Base-by-base conservation (phyloP, 2,797 vertebrate species). In the Crocodylus rhombifer region DNA sequence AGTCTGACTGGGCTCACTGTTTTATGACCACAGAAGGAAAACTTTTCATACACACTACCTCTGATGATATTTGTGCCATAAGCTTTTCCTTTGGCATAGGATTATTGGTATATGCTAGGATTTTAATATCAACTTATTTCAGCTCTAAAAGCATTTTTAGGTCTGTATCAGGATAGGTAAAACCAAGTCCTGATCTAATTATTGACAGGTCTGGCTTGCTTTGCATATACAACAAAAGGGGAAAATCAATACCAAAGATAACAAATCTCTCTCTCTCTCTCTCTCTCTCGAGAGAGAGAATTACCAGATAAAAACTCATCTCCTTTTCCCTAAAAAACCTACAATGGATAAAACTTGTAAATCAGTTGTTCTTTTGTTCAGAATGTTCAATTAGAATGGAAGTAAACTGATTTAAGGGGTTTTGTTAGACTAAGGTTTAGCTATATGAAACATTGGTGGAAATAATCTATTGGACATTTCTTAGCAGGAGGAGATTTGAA, bases 261-360 rank as follows among this genome's bases (percentile, higher is more conserved):
- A 36, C 92, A 86, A 89, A 77, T 36, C 33, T 36, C 33, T 36
- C 33, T 36, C 33, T 36, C 33, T 36, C 33, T 36, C 33, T 36
- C 33, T 36, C 33, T 36, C 33, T 36, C 33, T 36, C 33, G 33
- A 36, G 33, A 73, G 67, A 71, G 21, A 73, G 26, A 26, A 71
- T 71, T 21, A 42, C 42, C 36, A 51, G 36, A 73, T 73, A 73
- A 71, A 57, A 94, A 89, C 74, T 93, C 75, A 75, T 74, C 89
- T 88, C 71, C 51, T 62, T 91, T 85, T 75, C 26, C 26, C 65
- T 89, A 88, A 86, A 55, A 69, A 55, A 79, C 60, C 74, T 28
- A 92, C 56, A 75, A 18, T 93, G 71, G 28, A 51, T 94, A 84
- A 71, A 33, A 86, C 28, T 94, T 91, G 64, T 57, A 91, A 93